Evolutionary conservation across 23 tunicate genomes (phyloP), one percentile per base, ranked within the genome.

Genomic region (Oikopleura vanhoeffeni): DNA sequence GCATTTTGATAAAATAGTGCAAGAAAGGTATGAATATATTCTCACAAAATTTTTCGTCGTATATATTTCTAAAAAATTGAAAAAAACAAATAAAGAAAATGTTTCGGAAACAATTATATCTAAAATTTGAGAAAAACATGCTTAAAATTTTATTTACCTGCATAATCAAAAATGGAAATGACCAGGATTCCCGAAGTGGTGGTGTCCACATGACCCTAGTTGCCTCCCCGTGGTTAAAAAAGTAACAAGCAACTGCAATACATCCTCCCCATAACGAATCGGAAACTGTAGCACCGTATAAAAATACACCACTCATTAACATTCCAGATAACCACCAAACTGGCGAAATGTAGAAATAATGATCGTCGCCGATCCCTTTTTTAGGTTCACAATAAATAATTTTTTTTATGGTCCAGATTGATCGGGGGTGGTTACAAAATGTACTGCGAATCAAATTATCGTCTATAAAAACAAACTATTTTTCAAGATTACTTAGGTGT

Each of bases 181-280:
- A 90, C 84, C 87, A 95, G 76, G 91, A 87, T 88, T 95, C 99
- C 13, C 99, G 85, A 40, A 95, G 85, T 0, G 99, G 99, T 8
- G 99, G 99, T 3, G 99, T 95, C 99, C 99, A 95, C 99, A 95
- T 95, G 40, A 95, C 96, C 18, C 99, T 67, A 40, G 99, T 95
- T 40, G 91, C 91, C 86, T 95, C 99, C 18, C 99, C 96, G 77
- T 95, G 99, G 83, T 95, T 95, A 86, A 95, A 95, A 87, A 95
- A 95, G 40, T 89, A 88, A 64, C 89, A 91, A 40, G 88, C 87
- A 28, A 95, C 96, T 77, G 90, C 76, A 24, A 88, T 35, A 18
- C 89, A 38, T 28, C 91, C 99, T 18, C 79, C 79, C 79, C 79
- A 71, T 3, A 71, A 38, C 2, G 34, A 13, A 18, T 71, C 79